Conservation (phyloP, 2,113 vertebrate species). For the Pituophis catenifer region DNA sequence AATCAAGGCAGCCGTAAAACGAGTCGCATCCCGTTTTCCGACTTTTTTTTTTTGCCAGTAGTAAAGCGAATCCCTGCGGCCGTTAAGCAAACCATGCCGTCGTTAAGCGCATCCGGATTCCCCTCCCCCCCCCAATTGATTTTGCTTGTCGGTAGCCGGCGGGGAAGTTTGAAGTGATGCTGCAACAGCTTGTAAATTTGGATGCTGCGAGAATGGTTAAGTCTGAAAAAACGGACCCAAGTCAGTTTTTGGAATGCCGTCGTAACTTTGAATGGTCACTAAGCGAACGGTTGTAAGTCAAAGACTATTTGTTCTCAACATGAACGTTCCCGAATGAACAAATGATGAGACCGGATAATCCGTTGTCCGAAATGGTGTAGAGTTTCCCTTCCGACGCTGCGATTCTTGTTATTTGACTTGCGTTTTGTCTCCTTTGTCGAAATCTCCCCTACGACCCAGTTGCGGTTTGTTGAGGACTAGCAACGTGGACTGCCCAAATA, state of each 20-base stretch:
- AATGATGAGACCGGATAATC: background rate
- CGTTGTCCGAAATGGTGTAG: background rate
- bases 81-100: background rate
- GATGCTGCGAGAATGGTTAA: background rate
- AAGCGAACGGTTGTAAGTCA: background rate
- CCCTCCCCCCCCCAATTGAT: too few species aligned
- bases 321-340: background rate
- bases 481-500: background rate
- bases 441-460: background rate
- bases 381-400: background rate
- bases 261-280: background rate
- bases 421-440: background rate
- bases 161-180: background rate
- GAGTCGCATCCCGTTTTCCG: accelerated
- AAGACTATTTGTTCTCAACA: background rate
- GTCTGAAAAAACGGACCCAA: background rate
- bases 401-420: background rate
- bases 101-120: background rate
- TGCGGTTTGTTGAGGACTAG: background rate
- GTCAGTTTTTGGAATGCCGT: too few species aligned
- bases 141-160: too few species aligned
- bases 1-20: background rate
- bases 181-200: too few species aligned
- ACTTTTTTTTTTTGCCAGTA: background rate
- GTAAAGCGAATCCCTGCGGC: too few species aligned